Evolutionary conservation across 2,797 vertebrate genomes (phyloP), one percentile per base, ranked within the genome.

Genomic region (Lagodon rhomboides): DNA sequence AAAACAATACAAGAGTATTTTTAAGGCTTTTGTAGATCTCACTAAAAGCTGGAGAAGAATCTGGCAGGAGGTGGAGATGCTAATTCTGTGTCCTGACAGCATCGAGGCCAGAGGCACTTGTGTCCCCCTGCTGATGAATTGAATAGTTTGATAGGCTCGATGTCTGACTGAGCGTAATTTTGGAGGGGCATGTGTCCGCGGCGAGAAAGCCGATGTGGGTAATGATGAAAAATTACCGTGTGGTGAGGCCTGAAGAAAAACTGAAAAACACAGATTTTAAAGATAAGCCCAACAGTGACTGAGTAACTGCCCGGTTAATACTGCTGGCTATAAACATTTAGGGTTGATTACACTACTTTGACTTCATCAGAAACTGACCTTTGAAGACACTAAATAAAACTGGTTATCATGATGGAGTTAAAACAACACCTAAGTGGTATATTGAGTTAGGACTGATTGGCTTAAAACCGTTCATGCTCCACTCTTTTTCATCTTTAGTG

Each of bases 361-460:
- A 94, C 92, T 93, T 93, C 79, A 92, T 93, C 90, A 92, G 89
- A 89, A 89, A 82, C 55, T 92, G 91, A 93, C 94, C 92, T 95
- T 94, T 94, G 92, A 94, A 90, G 91, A 87, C 85, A 85, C 82
- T 91, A 87, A 92, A 93, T 94, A 93, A 94, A 94, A 92, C 82
- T 80, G 69, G 87, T 92, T 88, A 93, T 93, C 91, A 87, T 89
- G 91, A 94, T 86, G 82, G 94, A 94, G 92, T 93, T 94, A 91
- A 94, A 94, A 91, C 86, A 83, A 90, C 92, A 89, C 88, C 81
- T 86, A 91, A 94, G 93, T 91, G 89, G 91, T 93, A 92, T 88
- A 94, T 94, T 94, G 91, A 88, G 88, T 94, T 95, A 93, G 87
- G 73, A 82, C 80, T 94, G 93, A 95, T 94, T 94, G 87, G 88